Evolutionary conservation across 2,888 invertebrate species (phyloP), one percentile per base, ranked within the genome.

Genomic region (Aquatica leii): DNA sequence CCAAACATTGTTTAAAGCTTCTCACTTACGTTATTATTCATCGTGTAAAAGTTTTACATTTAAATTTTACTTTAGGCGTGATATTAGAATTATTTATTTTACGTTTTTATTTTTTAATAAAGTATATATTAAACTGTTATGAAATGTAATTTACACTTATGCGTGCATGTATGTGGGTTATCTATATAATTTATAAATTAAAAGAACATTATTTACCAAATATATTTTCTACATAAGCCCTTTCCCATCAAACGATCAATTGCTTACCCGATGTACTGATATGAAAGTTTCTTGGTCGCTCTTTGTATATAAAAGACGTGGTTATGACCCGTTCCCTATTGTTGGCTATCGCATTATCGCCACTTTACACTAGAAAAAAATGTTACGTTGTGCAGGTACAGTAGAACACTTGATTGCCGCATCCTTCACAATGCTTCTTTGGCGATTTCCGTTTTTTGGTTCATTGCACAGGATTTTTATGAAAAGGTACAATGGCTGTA

Each of bases 401-500:
- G 68, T 68, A 65, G 73, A 70, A 68, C 71, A 68, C 63, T 61
- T 61, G 65, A 70, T 70, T 72, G 69, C 72, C 71, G 67, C 51
- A 68, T 65, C 73, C 35, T 75, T 71, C 73, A 71, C 58, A 67
- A 54, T 69, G 67, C 67, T 68, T 67, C 69, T 69, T 63, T 64
- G 67, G 66, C 63, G 65, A 71, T 65, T 72, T 65, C 66, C 69
- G 46, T 17, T 66, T 69, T 66, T 64, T 67, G 69, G 67, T 63
- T 68, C 67, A 67, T 70, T 71, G 72, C 69, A 70, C 71, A 72
- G 70, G 72, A 71, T 70, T 53, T 64, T 64, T 71, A 71, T 73
- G 69, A 71, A 72, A 71, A 64, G 69, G 72, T 73, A 73, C 72
- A 75, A 74, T 74, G 71, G 72, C 71, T 70, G 67, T 68, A 66